phyloP scores from a whole-genome alignment of 2,113 vertebrate species.

The Mandrillus leucophaeus region DNA sequence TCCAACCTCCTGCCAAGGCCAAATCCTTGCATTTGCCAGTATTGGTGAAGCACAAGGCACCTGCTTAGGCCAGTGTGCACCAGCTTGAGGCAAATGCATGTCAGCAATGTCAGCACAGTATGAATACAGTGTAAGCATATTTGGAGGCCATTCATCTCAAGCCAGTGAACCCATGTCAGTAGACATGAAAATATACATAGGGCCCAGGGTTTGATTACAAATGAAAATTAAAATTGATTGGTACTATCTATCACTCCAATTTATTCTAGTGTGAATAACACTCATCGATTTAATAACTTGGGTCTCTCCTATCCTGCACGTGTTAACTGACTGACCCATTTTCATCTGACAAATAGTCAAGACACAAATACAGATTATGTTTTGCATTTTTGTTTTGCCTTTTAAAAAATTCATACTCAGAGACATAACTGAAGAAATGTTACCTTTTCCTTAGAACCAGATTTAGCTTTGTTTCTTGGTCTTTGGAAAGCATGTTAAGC shows the following conservation, averaged over 20 bases:
- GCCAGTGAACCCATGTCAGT: background rate
- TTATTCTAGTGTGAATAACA: background rate
- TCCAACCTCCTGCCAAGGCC: background rate
- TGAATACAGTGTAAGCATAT: background rate
- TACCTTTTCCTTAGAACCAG: background rate
- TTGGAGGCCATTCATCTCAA: background rate
- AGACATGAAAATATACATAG: background rate
- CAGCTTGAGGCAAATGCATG: background rate
- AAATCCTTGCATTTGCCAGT: background rate
- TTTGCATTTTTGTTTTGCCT: background rate
- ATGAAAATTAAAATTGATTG: constrained; percentile 22
- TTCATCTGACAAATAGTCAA: background rate
- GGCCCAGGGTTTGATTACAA: background rate
- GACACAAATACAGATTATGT: background rate
- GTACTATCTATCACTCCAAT: background rate
- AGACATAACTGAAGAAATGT: background rate
- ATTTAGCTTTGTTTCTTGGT: background rate
- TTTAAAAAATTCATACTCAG: background rate
- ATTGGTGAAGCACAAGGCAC: background rate
- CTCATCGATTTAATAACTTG: background rate
- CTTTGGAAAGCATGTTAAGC: background rate
- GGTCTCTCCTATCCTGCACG: background rate
- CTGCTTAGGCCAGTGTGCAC: background rate
- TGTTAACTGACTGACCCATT: background rate
- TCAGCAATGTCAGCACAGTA: background rate